A percentile compares a stretch with the other conserved stretches of the same genome.
Conservation (phyloP, 2,888 invertebrate species). For the Chloromyia formosa region DNA sequence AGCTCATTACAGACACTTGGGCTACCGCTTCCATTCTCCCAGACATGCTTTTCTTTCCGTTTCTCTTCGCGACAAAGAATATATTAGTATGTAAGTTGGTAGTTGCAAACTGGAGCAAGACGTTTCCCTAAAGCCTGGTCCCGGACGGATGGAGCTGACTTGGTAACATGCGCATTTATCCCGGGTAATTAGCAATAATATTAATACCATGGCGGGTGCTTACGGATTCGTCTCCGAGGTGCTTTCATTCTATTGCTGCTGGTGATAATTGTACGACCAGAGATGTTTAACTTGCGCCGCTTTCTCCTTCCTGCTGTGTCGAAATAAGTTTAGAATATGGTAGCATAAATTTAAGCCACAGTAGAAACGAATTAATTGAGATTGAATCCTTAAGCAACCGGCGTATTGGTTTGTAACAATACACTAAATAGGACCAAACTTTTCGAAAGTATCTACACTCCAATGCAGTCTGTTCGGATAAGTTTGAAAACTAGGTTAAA, state of each 20-base stretch:
- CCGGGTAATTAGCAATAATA: conserved; percentile 1
- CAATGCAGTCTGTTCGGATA: neutral
- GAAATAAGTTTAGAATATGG: no score
- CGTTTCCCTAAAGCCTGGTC: neutral
- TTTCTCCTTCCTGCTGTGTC: no score
- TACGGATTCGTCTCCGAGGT: neutral
- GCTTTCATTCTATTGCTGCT: neutral
- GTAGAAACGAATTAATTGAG: no score
- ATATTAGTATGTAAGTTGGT: neutral
- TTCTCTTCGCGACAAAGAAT: neutral
- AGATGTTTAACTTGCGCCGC: neutral
- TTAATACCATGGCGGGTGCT: neutral
- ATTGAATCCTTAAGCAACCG: no score
- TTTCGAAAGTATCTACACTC: neutral
- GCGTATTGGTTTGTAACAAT: neutral
- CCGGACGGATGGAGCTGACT: neutral
- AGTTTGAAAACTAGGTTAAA: neutral
- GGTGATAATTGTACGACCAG: neutral
- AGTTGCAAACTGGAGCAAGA: neutral
- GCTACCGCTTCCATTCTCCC: conserved; percentile 5
- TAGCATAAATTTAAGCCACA: no score
- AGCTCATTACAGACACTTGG: conserved; percentile 46
- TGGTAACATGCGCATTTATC: conserved; percentile 5
- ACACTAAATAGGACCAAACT: neutral
- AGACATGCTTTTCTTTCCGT: neutral